Evolutionary conservation across 2,888 invertebrate genomes (phyloP), one percentile per base, ranked within the genome.

Genomic region (Drosophila subsilvestris): DNA sequence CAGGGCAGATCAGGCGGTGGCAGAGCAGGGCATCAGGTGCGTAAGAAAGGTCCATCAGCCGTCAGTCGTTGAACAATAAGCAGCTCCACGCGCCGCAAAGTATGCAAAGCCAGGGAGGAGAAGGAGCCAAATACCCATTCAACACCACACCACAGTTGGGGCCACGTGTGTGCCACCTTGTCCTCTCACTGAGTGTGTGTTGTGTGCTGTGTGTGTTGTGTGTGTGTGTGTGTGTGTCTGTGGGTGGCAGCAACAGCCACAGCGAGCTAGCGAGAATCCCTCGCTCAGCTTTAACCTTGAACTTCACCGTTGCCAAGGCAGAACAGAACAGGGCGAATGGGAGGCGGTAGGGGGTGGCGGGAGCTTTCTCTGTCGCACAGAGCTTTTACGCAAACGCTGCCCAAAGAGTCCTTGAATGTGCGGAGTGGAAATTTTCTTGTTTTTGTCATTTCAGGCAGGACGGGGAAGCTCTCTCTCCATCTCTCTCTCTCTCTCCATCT

Each of bases 201-300:
- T n/a, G n/a, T n/a, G n/a, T n/a, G n/a, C n/a, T n/a, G 82, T 66
- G 63, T 62, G 60, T 47, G 60, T 45, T 45, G 53, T 42, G 63
- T 45, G 53, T 55, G 53, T 59, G 69, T 62, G 75, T 20, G 61
- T 29, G 48, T 49, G 25, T n/a, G 20, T 18, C 48, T 50, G 63
- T 45, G 53, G 43, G 63, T 48, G 75, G 47, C 65, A 72, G 70
- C 67, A 77, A 63, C 76, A 76, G 66, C 76, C 27, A 43, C 37
- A 44, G 49, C 42, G 32, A 42, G 6, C 37, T 17, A 56, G 51
- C 47, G 53, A 44, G 22, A 43, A 67, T 73, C 68, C 79, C 74
- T 81, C 85, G 80, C 80, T 84, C 80, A 73, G 75, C 73, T 78
- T 76, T 87, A 90, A 90, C 89, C 90, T 90, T 90, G 90, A 90